Evolutionary conservation across 1,140 invertebrate species (phyloP).

Genomic region (Cardiocondyla obscurior): DNA sequence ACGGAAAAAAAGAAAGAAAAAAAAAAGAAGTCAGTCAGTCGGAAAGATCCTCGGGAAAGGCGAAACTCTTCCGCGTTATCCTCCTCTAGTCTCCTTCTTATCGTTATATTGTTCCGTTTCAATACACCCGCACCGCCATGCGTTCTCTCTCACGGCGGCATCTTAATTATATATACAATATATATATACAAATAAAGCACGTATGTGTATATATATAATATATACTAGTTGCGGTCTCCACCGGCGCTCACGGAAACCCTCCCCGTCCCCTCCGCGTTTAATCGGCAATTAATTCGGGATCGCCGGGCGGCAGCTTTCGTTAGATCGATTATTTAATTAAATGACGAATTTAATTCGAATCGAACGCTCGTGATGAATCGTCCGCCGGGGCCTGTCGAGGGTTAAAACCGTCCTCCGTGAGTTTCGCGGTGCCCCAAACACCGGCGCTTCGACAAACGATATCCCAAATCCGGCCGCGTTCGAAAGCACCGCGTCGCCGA

Average conservation of each 20-base stretch:
- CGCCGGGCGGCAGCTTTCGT: neutral
- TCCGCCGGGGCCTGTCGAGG: neutral
- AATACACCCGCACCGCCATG: neutral
- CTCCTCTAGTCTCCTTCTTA: neutral
- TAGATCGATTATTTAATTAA: slow-evolving; percentile 15
- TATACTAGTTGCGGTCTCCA: neutral
- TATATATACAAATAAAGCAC: slow-evolving; percentile 44
- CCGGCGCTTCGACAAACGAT: neutral
- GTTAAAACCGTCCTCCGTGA: neutral
- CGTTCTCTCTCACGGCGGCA: neutral
- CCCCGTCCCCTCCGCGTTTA: too few relatives aligned
- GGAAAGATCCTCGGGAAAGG: slow-evolving; percentile 8
- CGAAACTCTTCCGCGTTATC: slow-evolving; percentile 33
- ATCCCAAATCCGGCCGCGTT: too few relatives aligned
- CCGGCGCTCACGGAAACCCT: slow-evolving; percentile 7
- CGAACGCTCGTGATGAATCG: slow-evolving; percentile 10
- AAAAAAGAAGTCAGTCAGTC: too few relatives aligned
- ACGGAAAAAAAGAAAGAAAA: slow-evolving; percentile 8
- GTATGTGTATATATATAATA: slow-evolving; percentile 42
- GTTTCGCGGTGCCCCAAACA: neutral
- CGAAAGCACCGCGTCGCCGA: neutral
- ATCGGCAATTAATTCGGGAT: neutral
- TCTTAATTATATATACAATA: slow-evolving; percentile 49
- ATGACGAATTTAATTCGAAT: neutral
- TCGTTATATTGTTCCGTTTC: neutral